A percentile compares a stretch with the other conserved stretches of the same genome.
phyloP scores from a whole-genome alignment of 2,797 vertebrate species.

The Channallabes apus region DNA sequence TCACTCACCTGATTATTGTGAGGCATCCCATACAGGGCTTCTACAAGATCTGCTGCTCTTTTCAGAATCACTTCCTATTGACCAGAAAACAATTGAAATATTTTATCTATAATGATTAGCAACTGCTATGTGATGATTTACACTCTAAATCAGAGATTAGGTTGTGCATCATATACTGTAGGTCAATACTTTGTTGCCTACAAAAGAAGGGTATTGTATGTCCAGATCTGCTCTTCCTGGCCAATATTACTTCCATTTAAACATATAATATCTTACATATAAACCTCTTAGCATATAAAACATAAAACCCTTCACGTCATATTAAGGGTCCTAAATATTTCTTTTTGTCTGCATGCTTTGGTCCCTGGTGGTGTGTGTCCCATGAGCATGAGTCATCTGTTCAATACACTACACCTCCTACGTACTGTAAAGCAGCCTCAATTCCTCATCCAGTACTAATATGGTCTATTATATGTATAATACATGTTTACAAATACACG shows the following conservation, averaged over 20 bases:
- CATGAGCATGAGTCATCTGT: slow-evolving; percentile 22
- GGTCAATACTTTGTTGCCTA: slow-evolving; percentile 40
- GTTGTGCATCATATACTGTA: background rate
- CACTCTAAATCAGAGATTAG: background rate
- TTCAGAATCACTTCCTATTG: slow-evolving; percentile 95
- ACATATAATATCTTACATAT: background rate
- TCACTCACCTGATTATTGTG: slow-evolving; percentile 89
- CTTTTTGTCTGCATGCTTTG: background rate
- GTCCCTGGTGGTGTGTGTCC: slow-evolving; percentile 6
- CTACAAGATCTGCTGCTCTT: slow-evolving; percentile 94
- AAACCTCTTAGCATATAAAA: background rate
- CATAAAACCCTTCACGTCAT: background rate
- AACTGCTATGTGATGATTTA: background rate
- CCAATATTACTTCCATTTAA: slow-evolving; percentile 32
- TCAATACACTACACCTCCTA: slow-evolving; percentile 23
- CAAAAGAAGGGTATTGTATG: slow-evolving; percentile 33
- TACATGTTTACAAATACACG: slow-evolving; percentile 54
- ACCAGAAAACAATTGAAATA: slow-evolving; percentile 21
- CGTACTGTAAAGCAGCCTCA: background rate
- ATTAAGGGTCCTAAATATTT: background rate
- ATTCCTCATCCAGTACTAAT: slow-evolving; percentile 32
- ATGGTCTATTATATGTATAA: slow-evolving; percentile 52
- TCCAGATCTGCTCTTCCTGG: slow-evolving; percentile 12
- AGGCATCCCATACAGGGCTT: slow-evolving; percentile 96
- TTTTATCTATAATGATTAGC: background rate